Evolutionary conservation across 2,113 vertebrate species (phyloP).

Genomic region (Salminus brasiliensis): DNA sequence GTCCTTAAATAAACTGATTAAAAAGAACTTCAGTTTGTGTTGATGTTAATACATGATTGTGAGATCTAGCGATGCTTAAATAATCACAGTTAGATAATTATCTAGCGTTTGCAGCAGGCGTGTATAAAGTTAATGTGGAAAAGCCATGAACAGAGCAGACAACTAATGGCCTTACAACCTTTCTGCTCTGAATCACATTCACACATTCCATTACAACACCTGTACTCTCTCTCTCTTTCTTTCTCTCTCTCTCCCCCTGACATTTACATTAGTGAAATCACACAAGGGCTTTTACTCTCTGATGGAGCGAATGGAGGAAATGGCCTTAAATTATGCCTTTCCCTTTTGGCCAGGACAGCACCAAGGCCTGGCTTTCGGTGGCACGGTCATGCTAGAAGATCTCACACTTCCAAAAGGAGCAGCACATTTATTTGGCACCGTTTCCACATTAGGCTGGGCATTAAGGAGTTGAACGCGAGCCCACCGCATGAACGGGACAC

Average conservation of each 20-base stretch:
- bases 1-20: too few species aligned
- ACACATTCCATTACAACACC: slow-evolving; percentile 4
- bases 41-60: too few species aligned
- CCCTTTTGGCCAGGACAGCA: not conserved
- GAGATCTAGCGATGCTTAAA: too few species aligned
- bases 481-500: not conserved
- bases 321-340: not conserved
- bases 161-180: not conserved
- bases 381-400: not conserved
- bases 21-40: too few species aligned
- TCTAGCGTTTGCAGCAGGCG: not conserved
- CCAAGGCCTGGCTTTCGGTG: not conserved
- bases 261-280: slow-evolving; percentile 9
- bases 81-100: too few species aligned
- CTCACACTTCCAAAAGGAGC: not conserved
- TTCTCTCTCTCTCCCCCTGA: not conserved
- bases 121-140: not conserved
- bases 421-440: not conserved
- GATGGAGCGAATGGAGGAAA: not conserved
- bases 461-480: not conserved
- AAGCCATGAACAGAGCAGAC: not conserved
- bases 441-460: not conserved
- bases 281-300: slow-evolving; percentile 7
- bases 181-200: not conserved
- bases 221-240: not conserved